phyloP scores from a whole-genome alignment of 2,113 vertebrate species.

The Hippopotamus amphibius region DNA sequence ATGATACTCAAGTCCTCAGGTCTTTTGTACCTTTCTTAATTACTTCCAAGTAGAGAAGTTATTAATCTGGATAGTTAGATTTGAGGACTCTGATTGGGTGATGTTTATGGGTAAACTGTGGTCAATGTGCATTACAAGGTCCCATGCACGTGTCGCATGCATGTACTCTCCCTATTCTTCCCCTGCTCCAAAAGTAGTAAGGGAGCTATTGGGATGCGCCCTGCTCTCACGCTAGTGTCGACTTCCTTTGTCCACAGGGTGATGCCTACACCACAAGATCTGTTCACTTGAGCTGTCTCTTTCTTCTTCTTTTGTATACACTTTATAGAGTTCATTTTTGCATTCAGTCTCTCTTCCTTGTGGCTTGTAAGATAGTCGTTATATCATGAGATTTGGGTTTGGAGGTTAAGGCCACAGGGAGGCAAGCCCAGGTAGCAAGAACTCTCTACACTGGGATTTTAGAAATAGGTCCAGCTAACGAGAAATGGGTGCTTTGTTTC shows the following conservation, averaged over 20 bases:
- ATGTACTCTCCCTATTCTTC: not conserved
- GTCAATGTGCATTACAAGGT: not conserved
- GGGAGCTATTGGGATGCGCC: not conserved
- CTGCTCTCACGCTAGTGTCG: not conserved
- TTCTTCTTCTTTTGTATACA: not conserved
- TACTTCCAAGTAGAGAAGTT: not conserved
- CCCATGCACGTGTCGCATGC: not conserved
- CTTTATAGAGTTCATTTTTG: not conserved
- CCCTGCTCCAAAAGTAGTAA: not conserved
- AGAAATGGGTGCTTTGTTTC: not conserved
- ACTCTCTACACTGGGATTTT: not conserved
- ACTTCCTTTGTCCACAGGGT: not conserved
- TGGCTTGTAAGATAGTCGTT: not conserved
- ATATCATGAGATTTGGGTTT: not conserved
- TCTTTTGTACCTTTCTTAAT: not conserved
- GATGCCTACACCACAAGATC: not conserved
- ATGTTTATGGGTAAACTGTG: not conserved
- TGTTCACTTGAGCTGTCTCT: not conserved
- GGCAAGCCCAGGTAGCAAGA: not conserved
- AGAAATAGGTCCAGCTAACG: not conserved
- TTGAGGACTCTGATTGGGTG: not conserved
- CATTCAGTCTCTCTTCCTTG: not conserved
- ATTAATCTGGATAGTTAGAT: not conserved
- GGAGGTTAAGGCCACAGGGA: not conserved
- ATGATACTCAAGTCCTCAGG: not conserved